Evolutionary conservation across 2,797 vertebrate genomes (phyloP).

Genomic region (Novumbra hubbsi): DNA sequence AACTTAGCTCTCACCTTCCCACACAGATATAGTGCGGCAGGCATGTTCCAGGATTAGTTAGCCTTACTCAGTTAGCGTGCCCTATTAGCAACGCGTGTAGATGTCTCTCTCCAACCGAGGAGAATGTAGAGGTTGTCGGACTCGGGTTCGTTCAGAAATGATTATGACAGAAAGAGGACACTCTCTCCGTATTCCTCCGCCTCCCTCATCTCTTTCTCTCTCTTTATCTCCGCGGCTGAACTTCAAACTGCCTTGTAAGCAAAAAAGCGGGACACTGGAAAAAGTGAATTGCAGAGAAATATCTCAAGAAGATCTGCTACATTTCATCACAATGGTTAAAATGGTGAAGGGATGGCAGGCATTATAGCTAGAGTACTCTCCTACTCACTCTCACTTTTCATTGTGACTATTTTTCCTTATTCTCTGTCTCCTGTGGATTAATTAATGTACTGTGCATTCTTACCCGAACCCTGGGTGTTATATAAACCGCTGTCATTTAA

Average conservation of each 20-base stretch:
- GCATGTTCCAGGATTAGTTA: neutral
- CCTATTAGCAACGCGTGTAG: neutral
- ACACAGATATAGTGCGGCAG: too few relatives aligned
- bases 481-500: slow-evolving; percentile 53
- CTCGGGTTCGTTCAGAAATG: neutral
- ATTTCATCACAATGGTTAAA: neutral
- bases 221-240: slow-evolving; percentile 30
- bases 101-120: neutral
- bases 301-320: neutral
- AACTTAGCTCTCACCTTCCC: too few relatives aligned
- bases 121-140: neutral
- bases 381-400: slow-evolving; percentile 38
- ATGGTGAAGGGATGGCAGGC: neutral
- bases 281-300: neutral
- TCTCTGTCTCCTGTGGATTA: slow-evolving; percentile 48
- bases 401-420: slow-evolving; percentile 37
- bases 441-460: slow-evolving; percentile 49
- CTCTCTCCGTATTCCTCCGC: neutral
- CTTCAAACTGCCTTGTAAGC: neutral
- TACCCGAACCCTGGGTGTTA: slow-evolving; percentile 49
- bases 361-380: neutral
- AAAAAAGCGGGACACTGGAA: neutral
- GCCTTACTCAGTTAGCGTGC: neutral
- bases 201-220: neutral
- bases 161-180: neutral